These are phyloP conservation scores for Apis dorsata DNA, from an alignment of 1,140 invertebrate species.

Conservation along the genomic window DNA sequence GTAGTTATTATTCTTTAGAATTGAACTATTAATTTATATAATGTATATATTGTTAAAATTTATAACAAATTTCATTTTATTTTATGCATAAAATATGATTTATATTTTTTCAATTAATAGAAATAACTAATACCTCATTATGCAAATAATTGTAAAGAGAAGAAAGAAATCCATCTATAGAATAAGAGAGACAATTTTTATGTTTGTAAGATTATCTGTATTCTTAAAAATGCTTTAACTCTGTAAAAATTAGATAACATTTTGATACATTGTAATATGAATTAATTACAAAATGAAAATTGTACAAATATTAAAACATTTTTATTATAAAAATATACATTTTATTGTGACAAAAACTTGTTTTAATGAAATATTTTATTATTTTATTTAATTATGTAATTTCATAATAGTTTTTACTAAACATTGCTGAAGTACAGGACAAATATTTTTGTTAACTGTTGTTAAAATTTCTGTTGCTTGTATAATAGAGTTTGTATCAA, in stretches of 20 bases:
- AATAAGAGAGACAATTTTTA: neutral
- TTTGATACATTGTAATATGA: conserved; percentile 35
- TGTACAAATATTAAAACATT: conserved; percentile 22
- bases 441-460: conserved; percentile 81
- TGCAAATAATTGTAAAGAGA: neutral
- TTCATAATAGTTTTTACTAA: conserved; percentile 82
- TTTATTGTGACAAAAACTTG: conserved; percentile 4
- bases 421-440: conserved; percentile 83
- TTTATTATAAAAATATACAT: conserved; percentile 41
- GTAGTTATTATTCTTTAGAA: conserved; percentile 1
- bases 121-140: neutral
- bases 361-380: neutral
- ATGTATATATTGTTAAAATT: neutral
- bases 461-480: conserved; percentile 81
- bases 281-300: neutral
- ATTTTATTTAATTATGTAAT: conserved; percentile 48
- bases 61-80: conserved; percentile 1
- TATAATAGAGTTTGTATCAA: conserved; percentile 80
- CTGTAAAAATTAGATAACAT: conserved; percentile 15
- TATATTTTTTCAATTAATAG: neutral
- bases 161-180: neutral
- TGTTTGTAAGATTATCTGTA: neutral
- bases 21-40: conserved; percentile 21
- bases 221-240: neutral
- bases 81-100: neutral